phyloP scores from a whole-genome alignment of 2,797 vertebrate genomes.

The Thaleichthys pacificus region DNA sequence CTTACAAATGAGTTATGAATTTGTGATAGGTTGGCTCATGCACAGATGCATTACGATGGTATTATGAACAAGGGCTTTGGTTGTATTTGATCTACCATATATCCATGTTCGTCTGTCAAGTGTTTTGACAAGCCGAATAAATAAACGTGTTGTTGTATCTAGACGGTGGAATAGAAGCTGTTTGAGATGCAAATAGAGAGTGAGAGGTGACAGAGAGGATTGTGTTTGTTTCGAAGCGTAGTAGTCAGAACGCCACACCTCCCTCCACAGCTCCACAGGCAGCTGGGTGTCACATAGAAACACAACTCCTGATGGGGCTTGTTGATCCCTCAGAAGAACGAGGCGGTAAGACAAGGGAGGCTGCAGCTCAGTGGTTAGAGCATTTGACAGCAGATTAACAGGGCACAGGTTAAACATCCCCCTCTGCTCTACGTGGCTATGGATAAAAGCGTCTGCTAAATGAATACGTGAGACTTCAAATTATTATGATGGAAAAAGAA shows the following conservation, averaged over 20 bases:
- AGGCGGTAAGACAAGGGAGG: too few relatives aligned
- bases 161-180: conserved; percentile 19
- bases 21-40: conserved; percentile 29
- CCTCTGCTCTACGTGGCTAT: too few relatives aligned
- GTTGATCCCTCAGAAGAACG: not conserved
- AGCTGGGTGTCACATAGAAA: too few relatives aligned
- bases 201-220: not conserved
- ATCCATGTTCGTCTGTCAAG: not conserved
- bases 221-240: not conserved
- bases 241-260: conserved; percentile 30
- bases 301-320: too few relatives aligned
- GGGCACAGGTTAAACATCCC: too few relatives aligned
- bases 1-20: conserved; percentile 28
- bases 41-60: not conserved
- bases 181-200: not conserved
- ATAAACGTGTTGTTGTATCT: conserved; percentile 44
- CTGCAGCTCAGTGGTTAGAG: conserved; percentile 18
- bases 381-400: conserved; percentile 23
- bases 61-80: not conserved
- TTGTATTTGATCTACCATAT: not conserved
- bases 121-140: too few relatives aligned
- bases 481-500: conserved; percentile 6
- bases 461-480: not conserved
- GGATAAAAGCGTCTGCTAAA: too few relatives aligned
- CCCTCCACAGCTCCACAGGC: conserved; percentile 12